A percentile compares a stretch with the other conserved stretches of the same genome.
Evolutionary conservation across 2,888 invertebrate genomes (phyloP).

Genomic region (Calameuta pallipes): DNA sequence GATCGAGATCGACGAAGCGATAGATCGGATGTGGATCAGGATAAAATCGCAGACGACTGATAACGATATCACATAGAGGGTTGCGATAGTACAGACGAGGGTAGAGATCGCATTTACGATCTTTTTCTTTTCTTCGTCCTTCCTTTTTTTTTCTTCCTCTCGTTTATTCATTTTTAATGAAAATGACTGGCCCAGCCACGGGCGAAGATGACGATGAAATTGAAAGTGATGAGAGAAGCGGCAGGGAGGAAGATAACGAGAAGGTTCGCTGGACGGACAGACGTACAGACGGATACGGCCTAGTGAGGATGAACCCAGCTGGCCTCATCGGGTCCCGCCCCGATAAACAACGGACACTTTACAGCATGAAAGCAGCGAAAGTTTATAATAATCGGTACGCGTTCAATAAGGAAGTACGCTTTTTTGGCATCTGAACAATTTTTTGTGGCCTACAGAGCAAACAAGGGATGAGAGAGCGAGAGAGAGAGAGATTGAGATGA

Average conservation of each 20-base stretch:
- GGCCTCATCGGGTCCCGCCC: conserved; percentile 62
- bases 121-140: neutral
- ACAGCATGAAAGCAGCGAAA: conserved; percentile 26
- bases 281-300: conserved; percentile 54
- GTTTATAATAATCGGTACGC: conserved; percentile 40
- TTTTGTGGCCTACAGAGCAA: conserved; percentile 66
- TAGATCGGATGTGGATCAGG: neutral
- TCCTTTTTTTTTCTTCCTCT: conserved; percentile 26
- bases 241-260: conserved; percentile 13
- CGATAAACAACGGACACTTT: conserved; percentile 43
- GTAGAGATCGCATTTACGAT: neutral
- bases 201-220: conserved; percentile 31
- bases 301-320: conserved; percentile 65
- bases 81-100: neutral
- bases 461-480: conserved; percentile 26
- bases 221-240: conserved; percentile 20
- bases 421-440: conserved; percentile 56
- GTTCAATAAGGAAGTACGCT: conserved; percentile 40
- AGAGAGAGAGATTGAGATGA: neutral
- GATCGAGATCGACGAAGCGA: neutral
- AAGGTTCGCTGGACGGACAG: conserved; percentile 23
- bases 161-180: conserved; percentile 36
- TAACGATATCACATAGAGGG: neutral
- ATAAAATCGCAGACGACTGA: neutral
- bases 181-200: conserved; percentile 45